Evolutionary conservation across 2,888 invertebrate species (phyloP), one percentile per base, ranked within the genome.

Genomic region (Malthinus seriepunctatus): DNA sequence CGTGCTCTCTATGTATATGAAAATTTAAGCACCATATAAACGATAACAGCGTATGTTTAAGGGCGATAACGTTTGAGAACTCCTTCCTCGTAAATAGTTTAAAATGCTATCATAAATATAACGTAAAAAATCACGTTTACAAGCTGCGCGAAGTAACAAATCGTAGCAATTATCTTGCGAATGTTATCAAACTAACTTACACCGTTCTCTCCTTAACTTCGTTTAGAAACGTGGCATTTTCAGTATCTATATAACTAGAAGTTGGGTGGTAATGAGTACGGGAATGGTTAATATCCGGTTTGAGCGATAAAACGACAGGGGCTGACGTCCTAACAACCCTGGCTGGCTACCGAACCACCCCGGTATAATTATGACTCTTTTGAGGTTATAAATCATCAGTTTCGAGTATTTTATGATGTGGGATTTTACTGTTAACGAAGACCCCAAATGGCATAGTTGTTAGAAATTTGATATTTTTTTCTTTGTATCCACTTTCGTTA

Each of bases 281-380:
- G 70, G 71, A 71, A 72, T 68, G 70, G 71, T 72, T 73, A 73
- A 73, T 73, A 73, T 72, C 73, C 73, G 73, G 71, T 63, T 64
- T 61, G 66, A 66, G 68, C 66, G 69, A 67, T 68, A 68, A 67
- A 70, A 67, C 70, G 71, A 69, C 70, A 68, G 68, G 70, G 71
- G 70, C 65, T 67, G 68, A 65, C 64, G 63, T 68, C 64, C 68
- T 70, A 69, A 69, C 69, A 68, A 70, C 68, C 65, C 63, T 62
- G 60, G 61, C 61, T 58, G 57, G 61, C 64, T 44, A 44, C 57
- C 49, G 64, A 62, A 60, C 65, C 60, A 62, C 68, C 69, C 70
- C 63, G 62, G 63, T 65, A 67, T 70, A 71, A 72, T 72, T 72
- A 71, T 70, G 68, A 69, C 68, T 66, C 70, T 70, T 69, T 69